phyloP scores from a whole-genome alignment of 2,113 vertebrate species.

The Dromaius novaehollandiae region DNA sequence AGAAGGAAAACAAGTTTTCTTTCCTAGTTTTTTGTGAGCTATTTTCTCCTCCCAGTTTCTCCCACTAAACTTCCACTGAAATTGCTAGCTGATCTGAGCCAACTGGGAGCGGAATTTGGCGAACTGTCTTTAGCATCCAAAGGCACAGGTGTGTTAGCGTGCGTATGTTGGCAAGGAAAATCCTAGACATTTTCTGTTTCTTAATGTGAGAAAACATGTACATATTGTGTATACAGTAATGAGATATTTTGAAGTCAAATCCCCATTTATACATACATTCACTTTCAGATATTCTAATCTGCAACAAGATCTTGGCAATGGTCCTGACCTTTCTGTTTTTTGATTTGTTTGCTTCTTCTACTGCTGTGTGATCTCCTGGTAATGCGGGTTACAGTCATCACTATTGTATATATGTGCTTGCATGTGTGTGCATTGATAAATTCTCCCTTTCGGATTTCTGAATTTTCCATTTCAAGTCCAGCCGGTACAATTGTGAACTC shows the following conservation, averaged over 20 bases:
- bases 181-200: neutral
- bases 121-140: neutral
- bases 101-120: neutral
- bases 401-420: constrained; percentile 75
- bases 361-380: constrained; percentile 36
- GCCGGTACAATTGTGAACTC: constrained; percentile 69
- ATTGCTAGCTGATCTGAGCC: neutral
- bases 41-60: neutral
- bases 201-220: neutral
- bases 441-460: constrained; percentile 66
- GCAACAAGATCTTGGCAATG: constrained; percentile 65
- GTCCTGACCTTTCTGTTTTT: constrained; percentile 40
- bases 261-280: neutral
- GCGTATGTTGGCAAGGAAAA: neutral
- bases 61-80: neutral
- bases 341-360: constrained; percentile 40
- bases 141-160: neutral
- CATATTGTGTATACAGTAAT: constrained; percentile 26
- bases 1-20: neutral
- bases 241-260: neutral
- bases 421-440: constrained; percentile 83
- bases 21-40: neutral
- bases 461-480: constrained; percentile 64
- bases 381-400: constrained; percentile 47
- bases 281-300: neutral